phyloP scores from a whole-genome alignment of 2,888 invertebrate species.

The Dolichomitus sp. region DNA sequence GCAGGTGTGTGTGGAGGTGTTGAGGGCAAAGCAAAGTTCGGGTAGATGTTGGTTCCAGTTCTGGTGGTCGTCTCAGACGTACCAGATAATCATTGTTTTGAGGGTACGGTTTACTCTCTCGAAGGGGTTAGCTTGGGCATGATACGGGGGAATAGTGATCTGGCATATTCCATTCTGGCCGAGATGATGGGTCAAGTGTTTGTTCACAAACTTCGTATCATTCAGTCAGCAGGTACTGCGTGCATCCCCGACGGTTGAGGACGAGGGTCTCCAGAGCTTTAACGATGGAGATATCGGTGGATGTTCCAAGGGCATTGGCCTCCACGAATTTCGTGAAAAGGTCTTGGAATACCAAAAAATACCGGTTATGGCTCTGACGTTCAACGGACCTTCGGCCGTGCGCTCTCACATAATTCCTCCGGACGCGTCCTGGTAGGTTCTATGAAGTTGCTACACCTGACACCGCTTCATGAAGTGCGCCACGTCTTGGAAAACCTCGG shows the following conservation, averaged over 20 bases:
- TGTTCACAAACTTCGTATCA: slow-evolving; percentile 71
- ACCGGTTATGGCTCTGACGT: background rate
- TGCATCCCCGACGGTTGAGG: slow-evolving; percentile 68
- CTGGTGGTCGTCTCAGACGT: slow-evolving; percentile 59
- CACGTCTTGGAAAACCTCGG: background rate
- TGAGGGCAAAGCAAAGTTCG: slow-evolving; percentile 73
- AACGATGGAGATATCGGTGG: background rate
- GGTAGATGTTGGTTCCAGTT: slow-evolving; percentile 67
- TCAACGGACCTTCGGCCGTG: background rate
- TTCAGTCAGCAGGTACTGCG: slow-evolving; percentile 70
- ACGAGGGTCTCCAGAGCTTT: slow-evolving; percentile 43
- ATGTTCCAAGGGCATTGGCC: slow-evolving; percentile 9
- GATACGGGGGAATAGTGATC: slow-evolving; percentile 32
- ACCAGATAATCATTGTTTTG: slow-evolving; percentile 55
- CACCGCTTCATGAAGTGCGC: background rate
- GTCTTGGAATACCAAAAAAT: background rate
- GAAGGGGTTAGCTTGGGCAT: slow-evolving; percentile 55
- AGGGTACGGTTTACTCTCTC: slow-evolving; percentile 50
- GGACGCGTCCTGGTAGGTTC: background rate
- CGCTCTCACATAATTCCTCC: background rate
- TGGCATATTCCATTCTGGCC: slow-evolving; percentile 22
- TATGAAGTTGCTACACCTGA: background rate
- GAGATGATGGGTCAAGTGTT: slow-evolving; percentile 3
- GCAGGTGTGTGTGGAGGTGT: slow-evolving; percentile 71
- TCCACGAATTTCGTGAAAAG: slow-evolving; percentile 29